Evolutionary conservation across 2,113 vertebrate species (phyloP), one percentile per base, ranked within the genome.

Genomic region (Embiotoca jacksoni): DNA sequence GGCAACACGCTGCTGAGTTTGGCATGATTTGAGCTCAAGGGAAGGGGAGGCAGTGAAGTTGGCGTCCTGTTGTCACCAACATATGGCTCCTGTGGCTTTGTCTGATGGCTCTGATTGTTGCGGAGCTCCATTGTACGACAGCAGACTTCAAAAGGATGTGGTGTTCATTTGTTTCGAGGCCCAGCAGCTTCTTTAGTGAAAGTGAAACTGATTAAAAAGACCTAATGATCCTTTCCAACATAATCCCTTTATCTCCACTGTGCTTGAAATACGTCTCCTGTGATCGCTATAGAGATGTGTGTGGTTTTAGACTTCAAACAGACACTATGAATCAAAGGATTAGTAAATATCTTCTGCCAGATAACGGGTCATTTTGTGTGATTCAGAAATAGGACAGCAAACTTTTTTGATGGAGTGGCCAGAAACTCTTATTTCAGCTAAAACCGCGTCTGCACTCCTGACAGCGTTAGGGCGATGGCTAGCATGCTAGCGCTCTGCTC

Each of bases 151-250:
- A 89, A 81, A 82, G 47, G 23, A 83, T 52, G 74, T 36, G 2
- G 41, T 10, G 0, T 9, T 16, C 65, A 16, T 64, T 90, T 67
- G 68, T 72, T 84, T 49, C 4, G 49, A 76, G 70, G 82, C 75
- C 61, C 73, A 52, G 69, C 60, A 73, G 75, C 72, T 68, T 82
- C 67, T 84, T 62, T 60, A 59, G 66, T 30, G 23, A 50, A 47
- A 76, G 73, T 77, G 66, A 83, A 84, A 79, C 10, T 86, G 81
- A 90, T 88, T 80, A 85, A 88, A 88, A 86, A 83, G 78, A 85
- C 82, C 80, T 81, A 88, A 88, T 89, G 89, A 89, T 88, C 78
- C 75, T 70, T 83, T 72, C 77, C 50, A 70, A 58, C 52, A 8
- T 84, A 84, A 89, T 83, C 78, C 87, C 83, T 87, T 85, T 72